A percentile compares a stretch with the other conserved stretches of the same genome.
Conservation (phyloP, 2,113 vertebrate genomes). For the Caretta caretta region DNA sequence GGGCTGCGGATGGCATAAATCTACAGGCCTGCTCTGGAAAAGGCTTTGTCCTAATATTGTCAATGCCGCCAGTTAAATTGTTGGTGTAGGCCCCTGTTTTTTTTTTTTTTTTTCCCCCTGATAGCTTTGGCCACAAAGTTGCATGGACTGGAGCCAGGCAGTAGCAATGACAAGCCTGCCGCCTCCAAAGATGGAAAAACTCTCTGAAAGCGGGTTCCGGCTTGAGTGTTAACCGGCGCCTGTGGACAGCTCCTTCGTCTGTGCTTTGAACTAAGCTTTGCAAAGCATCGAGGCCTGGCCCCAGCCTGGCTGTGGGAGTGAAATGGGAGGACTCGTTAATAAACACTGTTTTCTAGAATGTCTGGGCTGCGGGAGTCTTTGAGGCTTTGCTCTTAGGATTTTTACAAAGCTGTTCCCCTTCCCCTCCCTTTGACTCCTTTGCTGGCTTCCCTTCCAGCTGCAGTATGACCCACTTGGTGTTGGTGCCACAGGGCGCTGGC, state of each 20-base stretch:
- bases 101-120: background rate
- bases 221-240: background rate
- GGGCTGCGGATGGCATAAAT: background rate
- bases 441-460: background rate
- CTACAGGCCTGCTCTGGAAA: background rate
- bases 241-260: background rate
- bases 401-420: background rate
- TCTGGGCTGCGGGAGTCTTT: background rate
- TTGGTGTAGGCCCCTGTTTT: background rate
- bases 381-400: background rate
- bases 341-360: background rate
- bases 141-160: background rate
- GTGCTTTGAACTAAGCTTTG: background rate
- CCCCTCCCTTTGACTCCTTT: accelerated
- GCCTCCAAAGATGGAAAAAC: background rate
- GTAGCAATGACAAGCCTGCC: background rate
- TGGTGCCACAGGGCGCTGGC: background rate
- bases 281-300: background rate
- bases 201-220: background rate
- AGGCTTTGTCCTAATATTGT: background rate
- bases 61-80: background rate
- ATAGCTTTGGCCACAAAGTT: background rate
- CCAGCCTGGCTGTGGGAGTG: background rate
- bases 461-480: background rate
- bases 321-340: background rate